Base-by-base conservation (phyloP, 2,113 vertebrate genomes). In the Hyla sarda region DNA sequence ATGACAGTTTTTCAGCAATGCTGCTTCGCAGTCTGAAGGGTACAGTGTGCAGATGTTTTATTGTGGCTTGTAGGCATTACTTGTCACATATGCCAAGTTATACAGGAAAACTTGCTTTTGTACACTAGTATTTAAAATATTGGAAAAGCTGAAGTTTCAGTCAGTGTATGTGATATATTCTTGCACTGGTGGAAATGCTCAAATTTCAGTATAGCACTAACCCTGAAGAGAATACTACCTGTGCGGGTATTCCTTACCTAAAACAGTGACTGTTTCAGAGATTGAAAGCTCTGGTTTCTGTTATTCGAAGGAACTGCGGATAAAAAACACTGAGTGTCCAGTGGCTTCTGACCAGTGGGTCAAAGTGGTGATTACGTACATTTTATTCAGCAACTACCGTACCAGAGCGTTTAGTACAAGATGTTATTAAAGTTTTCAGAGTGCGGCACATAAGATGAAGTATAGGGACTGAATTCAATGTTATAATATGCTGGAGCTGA, bases 301-400 rank as follows among this genome's bases (percentile, higher is more conserved):
- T 16, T 30, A 65, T 30, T 25, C 11, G 13, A 65, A 65, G 62
- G 28, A 65, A 65, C 62, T 65, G 62, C 28, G 16, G 28, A 16
- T 65, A 65, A n/a, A 21, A 65, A 30, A 65, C 28, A 65, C 62
- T 65, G 25, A 32, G 62, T 65, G 62, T 65, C 62, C 62, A 65
- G 62, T 32, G 30, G n/a, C 28, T 16, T 16, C 16, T 65, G 62
- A 65, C 28, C 62, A 65, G 13, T n/a, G 23, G 56, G 56, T 7
- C 21, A 58, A 58, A 8, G 56, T 65, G 62, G 28, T 6, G 16
- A 65, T 65, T 30, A 30, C 3, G 14, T 28, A 65, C n/a, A n/a
- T n/a, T n/a, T n/a, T 19, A 62, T n/a, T 56, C 17, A 21, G 19
- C 19, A 52, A 52, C 50, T 52, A 52, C n/a, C n/a, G n/a, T n/a